Evolutionary conservation across 2,888 invertebrate species (phyloP).

Genomic region (Ferrisia virgata): DNA sequence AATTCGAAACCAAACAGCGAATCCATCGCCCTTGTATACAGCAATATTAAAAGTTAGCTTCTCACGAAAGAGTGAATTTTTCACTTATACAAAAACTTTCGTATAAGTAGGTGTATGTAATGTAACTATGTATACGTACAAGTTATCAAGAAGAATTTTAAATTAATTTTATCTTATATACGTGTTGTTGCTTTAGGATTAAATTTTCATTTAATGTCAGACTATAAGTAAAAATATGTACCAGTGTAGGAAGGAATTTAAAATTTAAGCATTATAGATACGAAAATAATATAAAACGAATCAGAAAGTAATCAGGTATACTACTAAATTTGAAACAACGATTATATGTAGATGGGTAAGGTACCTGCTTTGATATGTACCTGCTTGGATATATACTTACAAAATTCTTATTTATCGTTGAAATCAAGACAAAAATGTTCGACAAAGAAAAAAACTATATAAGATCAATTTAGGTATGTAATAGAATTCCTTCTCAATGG

Average conservation of each 20-base stretch:
- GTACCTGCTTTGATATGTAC: too few relatives aligned
- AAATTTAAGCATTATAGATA: too few relatives aligned
- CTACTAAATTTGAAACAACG: too few relatives aligned
- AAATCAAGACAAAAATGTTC: background rate
- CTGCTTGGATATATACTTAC: too few relatives aligned
- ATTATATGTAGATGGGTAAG: too few relatives aligned
- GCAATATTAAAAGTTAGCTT: background rate
- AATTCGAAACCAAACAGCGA: background rate
- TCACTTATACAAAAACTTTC: background rate
- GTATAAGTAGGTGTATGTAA: too few relatives aligned
- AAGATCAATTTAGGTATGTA: background rate
- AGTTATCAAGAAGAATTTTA: background rate
- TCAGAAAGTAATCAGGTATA: too few relatives aligned
- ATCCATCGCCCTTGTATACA: background rate
- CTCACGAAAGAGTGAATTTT: background rate
- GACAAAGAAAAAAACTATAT: background rate
- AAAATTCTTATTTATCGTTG: too few relatives aligned
- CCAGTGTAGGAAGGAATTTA: too few relatives aligned
- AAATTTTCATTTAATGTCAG: background rate
- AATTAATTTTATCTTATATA: background rate
- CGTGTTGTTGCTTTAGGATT: background rate
- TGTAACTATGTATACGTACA: too few relatives aligned
- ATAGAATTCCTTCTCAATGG: background rate
- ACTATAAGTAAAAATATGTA: background rate
- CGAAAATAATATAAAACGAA: too few relatives aligned